Evolutionary conservation across 2,113 vertebrate genomes (phyloP).

Genomic region (Stigmatopora nigra): DNA sequence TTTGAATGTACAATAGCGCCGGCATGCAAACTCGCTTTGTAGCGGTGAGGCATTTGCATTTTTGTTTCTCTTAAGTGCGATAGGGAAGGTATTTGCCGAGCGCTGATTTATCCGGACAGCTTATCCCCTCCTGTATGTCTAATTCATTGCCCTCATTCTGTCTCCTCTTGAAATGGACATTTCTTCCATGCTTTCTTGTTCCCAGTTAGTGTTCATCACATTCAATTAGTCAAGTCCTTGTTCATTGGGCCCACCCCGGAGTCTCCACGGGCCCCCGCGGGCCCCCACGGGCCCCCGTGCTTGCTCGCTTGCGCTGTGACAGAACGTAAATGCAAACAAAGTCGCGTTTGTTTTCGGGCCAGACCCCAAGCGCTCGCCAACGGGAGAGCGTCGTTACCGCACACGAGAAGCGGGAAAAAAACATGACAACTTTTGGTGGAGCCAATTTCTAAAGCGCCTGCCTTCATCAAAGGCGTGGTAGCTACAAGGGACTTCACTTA

Average conservation of each 20-base stretch:
- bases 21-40: background rate
- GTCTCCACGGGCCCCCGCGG: slow-evolving; percentile 20
- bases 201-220: slow-evolving; percentile 59
- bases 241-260: slow-evolving; percentile 9
- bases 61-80: slow-evolving; percentile 5
- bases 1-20: background rate
- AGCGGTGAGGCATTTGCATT: background rate
- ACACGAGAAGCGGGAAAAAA: slow-evolving; percentile 17
- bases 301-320: slow-evolving; percentile 20
- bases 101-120: slow-evolving; percentile 15
- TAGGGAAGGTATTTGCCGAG: slow-evolving; percentile 18
- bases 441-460: background rate
- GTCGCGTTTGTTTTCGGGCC: slow-evolving; percentile 1
- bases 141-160: slow-evolving; percentile 59
- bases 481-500: background rate
- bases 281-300: slow-evolving; percentile 21
- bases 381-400: slow-evolving; percentile 28
- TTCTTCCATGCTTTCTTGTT: slow-evolving; percentile 60
- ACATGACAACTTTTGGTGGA: background rate
- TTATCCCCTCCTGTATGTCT: slow-evolving; percentile 34
- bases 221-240: slow-evolving; percentile 55
- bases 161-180: slow-evolving; percentile 52
- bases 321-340: slow-evolving; percentile 23
- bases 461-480: background rate
- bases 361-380: slow-evolving; percentile 14